phyloP scores from a whole-genome alignment of 2,797 vertebrate species.

The Anabacerthia variegaticeps region DNA sequence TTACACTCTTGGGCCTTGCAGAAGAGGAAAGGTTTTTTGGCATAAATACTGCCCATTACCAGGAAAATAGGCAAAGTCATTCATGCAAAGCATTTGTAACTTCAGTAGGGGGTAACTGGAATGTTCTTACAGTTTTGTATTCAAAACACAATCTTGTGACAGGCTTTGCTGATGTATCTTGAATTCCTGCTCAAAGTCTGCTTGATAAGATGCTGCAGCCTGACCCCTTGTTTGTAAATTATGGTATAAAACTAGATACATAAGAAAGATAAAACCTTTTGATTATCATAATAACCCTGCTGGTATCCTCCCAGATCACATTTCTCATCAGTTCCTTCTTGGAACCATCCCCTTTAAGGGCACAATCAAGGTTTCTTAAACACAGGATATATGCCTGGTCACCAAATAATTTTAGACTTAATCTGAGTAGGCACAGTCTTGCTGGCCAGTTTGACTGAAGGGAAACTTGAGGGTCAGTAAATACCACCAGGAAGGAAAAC shows the following conservation, averaged over 20 bases:
- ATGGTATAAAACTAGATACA: not conserved
- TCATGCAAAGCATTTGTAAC: not conserved
- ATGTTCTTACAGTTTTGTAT: not conserved
- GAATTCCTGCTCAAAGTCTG: not conserved
- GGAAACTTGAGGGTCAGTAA: not conserved
- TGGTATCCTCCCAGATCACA: not conserved
- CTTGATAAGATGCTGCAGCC: not conserved
- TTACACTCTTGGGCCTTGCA: not conserved
- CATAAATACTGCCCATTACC: not conserved
- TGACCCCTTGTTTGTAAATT: not conserved
- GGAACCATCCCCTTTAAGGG: not conserved
- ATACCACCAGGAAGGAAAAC: not conserved
- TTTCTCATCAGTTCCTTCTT: not conserved
- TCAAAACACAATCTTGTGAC: not conserved
- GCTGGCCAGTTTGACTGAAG: not conserved
- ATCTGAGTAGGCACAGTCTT: not conserved
- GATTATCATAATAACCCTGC: not conserved
- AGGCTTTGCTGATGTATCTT: not conserved
- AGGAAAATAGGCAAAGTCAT: not conserved
- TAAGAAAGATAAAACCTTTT: not conserved
- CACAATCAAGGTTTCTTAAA: not conserved
- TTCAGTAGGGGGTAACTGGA: not conserved
- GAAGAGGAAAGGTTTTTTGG: not conserved
- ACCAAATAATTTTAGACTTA: not conserved
- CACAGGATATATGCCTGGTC: not conserved